Evolutionary conservation across 1,140 invertebrate species (phyloP).

Genomic region (Drosophila nasuta): DNA sequence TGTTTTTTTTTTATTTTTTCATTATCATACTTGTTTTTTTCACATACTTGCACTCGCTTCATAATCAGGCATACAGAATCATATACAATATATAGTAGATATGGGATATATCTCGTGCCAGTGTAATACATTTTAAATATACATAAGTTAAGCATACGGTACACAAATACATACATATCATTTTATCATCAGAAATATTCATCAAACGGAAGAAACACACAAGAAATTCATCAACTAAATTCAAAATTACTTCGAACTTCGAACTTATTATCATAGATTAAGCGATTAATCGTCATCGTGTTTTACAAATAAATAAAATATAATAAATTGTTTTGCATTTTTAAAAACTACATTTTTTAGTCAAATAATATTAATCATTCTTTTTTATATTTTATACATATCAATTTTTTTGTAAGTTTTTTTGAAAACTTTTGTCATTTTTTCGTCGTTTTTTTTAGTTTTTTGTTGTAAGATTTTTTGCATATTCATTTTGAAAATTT

Average conservation of each 20-base stretch:
- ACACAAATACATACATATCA: constrained; percentile 53
- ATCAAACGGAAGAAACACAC: constrained; percentile 23
- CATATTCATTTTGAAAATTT: constrained; percentile 74
- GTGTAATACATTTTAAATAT: constrained; percentile 49
- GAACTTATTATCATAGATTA: constrained; percentile 26
- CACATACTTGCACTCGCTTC: constrained; percentile 64
- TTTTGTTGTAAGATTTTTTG: constrained; percentile 31
- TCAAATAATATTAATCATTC: constrained; percentile 42
- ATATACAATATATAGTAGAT: constrained; percentile 25
- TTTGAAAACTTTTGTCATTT: constrained; percentile 63
- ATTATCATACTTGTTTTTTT: constrained; percentile 61
- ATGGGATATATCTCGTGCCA: constrained; percentile 26
- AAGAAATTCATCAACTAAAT: constrained; percentile 50
- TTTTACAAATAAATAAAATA: constrained; percentile 51
- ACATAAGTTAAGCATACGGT: constrained; percentile 54
- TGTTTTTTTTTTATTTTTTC: constrained; percentile 50
- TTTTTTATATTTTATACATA: constrained; percentile 28
- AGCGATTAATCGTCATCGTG: constrained; percentile 12
- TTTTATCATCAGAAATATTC: constrained; percentile 11
- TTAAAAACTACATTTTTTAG: constrained; percentile 57
- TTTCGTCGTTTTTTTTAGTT: constrained; percentile 53
- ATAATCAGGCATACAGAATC: constrained; percentile 69
- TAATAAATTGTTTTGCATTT: constrained; percentile 2
- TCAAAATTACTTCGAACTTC: constrained; percentile 18
- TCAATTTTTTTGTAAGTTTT: constrained; percentile 25